A percentile compares a stretch with the other conserved stretches of the same genome.
These are phyloP conservation scores for Centropyge bicolor DNA, from an alignment of 2,797 vertebrate genomes.

Conservation along the genomic window DNA sequence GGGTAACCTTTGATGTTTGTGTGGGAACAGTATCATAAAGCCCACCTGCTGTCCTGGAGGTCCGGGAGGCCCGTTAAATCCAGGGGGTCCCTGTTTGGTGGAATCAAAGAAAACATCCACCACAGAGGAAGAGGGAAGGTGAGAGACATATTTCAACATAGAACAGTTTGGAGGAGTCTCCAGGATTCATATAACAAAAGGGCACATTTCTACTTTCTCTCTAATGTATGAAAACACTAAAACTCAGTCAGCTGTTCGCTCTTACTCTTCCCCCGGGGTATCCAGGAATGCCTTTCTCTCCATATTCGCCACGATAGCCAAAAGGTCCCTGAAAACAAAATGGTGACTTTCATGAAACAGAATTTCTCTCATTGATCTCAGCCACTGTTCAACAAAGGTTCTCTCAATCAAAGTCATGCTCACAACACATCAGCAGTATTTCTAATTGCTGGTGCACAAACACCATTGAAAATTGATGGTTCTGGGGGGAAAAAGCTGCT, in stretches of 20 bases:
- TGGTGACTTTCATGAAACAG: not conserved
- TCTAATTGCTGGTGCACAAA: not conserved
- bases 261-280: slow-evolving; percentile 93
- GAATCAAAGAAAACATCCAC: slow-evolving; percentile 22
- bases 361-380: not conserved
- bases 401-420: too few species aligned
- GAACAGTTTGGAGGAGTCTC: not conserved
- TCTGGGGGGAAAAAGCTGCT: slow-evolving; percentile 49
- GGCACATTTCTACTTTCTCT: not conserved
- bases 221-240: not conserved
- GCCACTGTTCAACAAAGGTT: too few species aligned
- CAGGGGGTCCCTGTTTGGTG: slow-evolving; percentile 87
- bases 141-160: not conserved
- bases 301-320: slow-evolving; percentile 85
- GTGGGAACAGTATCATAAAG: too few species aligned
- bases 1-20: not conserved
- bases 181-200: not conserved
- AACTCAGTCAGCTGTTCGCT: not conserved
- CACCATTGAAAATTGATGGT: not conserved
- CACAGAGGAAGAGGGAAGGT: slow-evolving; percentile 29
- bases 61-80: slow-evolving; percentile 88
- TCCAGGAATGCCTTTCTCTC: slow-evolving; percentile 94
- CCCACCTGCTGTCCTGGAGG: slow-evolving; percentile 82
- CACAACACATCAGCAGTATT: too few species aligned
- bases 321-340: slow-evolving; percentile 81